Conservation (phyloP, 2,888 invertebrate species). For the Zaprionus obscuricornis region DNA sequence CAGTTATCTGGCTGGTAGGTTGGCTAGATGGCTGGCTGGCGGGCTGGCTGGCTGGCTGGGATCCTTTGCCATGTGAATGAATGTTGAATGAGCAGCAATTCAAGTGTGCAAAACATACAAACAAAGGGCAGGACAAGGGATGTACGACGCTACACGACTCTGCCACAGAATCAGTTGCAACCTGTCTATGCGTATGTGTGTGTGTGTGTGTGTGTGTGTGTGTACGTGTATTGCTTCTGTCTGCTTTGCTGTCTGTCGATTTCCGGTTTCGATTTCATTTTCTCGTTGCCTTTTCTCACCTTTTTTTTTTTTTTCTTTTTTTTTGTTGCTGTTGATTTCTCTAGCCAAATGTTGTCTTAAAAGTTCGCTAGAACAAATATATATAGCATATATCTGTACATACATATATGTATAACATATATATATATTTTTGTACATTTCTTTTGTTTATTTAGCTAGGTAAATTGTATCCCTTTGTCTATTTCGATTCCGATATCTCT, state of each 20-base stretch:
- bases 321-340: background rate
- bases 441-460: conserved; percentile 43
- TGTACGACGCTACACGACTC: background rate
- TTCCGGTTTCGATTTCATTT: conserved; percentile 70
- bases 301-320: background rate
- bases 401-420: background rate
- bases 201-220: too few relatives aligned
- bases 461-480: conserved; percentile 42
- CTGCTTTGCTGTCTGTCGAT: conserved; percentile 31
- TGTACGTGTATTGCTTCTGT: conserved; percentile 19
- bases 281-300: conserved; percentile 23
- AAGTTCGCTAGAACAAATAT: conserved; percentile 11
- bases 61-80: conserved; percentile 63
- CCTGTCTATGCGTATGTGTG: too few relatives aligned
- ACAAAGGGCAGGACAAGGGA: conserved; percentile 28
- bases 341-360: conserved; percentile 29
- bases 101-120: conserved; percentile 67
- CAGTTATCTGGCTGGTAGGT: conserved; percentile 14
- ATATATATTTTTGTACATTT: conserved; percentile 17
- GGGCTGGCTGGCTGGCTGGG: conserved; percentile 1
- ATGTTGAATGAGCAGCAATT: conserved; percentile 74
- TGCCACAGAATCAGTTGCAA: conserved; percentile 34
- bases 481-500: conserved; percentile 21
- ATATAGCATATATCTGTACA: conserved; percentile 3
- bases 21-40: background rate